phyloP scores from a whole-genome alignment of 2,888 invertebrate genomes.

The Cinara cedri region DNA sequence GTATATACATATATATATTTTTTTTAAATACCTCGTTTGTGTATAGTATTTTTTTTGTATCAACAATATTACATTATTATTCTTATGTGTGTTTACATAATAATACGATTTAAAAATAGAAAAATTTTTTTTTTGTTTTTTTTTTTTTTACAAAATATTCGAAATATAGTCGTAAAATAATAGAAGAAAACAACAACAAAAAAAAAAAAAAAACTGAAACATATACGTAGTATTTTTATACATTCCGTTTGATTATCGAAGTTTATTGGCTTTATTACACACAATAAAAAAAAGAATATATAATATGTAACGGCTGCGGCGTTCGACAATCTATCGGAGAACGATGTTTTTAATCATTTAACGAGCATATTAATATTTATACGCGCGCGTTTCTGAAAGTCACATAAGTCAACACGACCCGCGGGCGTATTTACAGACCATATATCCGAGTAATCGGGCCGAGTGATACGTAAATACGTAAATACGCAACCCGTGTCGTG shows the following conservation, averaged over 20 bases:
- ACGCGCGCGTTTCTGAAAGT: background rate
- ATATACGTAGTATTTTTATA: background rate
- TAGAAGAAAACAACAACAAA: background rate
- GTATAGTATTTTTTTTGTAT: background rate
- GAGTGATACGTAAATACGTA: too few relatives aligned
- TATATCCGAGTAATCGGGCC: too few relatives aligned
- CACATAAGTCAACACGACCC: too few relatives aligned
- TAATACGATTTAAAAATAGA: slow-evolving; percentile 19
- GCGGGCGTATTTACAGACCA: too few relatives aligned
- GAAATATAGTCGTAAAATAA: slow-evolving; percentile 15
- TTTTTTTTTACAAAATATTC: background rate
- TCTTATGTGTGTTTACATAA: background rate
- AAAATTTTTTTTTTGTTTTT: background rate
- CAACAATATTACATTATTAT: background rate
- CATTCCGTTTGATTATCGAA: background rate
- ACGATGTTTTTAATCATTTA: slow-evolving; percentile 17
- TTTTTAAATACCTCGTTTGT: too few relatives aligned
- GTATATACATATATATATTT: too few relatives aligned
- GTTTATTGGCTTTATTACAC: slow-evolving; percentile 18
- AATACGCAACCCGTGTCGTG: too few relatives aligned
- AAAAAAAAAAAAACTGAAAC: background rate
- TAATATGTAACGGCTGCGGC: too few relatives aligned
- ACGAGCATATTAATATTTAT: slow-evolving; percentile 5
- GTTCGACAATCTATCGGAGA: too few relatives aligned
- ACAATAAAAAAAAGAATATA: slow-evolving; percentile 2